Conservation (phyloP, 2,797 vertebrate species). For the Miichthys miiuy region DNA sequence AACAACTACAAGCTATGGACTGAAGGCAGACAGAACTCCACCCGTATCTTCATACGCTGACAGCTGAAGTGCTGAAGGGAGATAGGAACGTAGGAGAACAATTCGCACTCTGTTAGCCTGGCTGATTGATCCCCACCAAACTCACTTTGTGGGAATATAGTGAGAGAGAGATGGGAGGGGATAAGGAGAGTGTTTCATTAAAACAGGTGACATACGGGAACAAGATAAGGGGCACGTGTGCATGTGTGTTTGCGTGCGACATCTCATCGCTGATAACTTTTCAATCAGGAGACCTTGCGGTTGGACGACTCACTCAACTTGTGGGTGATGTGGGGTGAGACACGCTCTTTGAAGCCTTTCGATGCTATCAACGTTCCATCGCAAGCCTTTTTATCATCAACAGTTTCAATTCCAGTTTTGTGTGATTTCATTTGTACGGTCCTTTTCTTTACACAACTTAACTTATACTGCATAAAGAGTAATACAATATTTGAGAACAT, state of each 20-base stretch:
- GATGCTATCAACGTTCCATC: constrained; percentile 48
- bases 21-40: constrained; percentile 58
- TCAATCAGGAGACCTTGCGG: constrained; percentile 71
- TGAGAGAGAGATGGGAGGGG: constrained; percentile 59
- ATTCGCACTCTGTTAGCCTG: constrained; percentile 69
- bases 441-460: constrained; percentile 41
- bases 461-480: constrained; percentile 4
- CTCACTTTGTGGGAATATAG: constrained; percentile 66
- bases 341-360: constrained; percentile 37
- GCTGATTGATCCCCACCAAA: constrained; percentile 75
- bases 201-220: constrained; percentile 77
- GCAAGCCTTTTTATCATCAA: constrained; percentile 42
- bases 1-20: constrained; percentile 45
- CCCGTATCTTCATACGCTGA: constrained; percentile 56
- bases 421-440: constrained; percentile 38
- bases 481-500: neutral
- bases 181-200: constrained; percentile 81
- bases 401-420: constrained; percentile 57
- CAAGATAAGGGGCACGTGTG: constrained; percentile 76
- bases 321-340: constrained; percentile 47
- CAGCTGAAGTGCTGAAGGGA: constrained; percentile 63
- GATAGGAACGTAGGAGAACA: constrained; percentile 71
- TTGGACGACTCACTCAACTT: constrained; percentile 63
- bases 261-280: constrained; percentile 77
- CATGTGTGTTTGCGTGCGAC: constrained; percentile 66